Evolutionary conservation across 1,140 invertebrate species (phyloP), one percentile per base, ranked within the genome.

Genomic region (Popillia japonica): DNA sequence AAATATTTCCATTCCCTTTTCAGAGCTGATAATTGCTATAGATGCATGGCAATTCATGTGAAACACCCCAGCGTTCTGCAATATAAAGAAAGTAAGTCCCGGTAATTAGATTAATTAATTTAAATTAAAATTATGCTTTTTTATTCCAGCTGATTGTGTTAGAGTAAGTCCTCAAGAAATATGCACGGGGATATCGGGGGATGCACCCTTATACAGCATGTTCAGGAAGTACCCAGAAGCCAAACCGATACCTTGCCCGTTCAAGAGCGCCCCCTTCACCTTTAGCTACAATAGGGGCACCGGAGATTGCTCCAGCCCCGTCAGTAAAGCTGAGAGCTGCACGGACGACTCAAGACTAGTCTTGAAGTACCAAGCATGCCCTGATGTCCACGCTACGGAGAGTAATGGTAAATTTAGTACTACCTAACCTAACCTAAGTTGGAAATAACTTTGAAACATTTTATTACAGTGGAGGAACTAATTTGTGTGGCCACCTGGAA

Each of bases 401-500:
- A 92, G 91, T 82, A 90, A 90, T 72, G 91, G 92, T 92, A 87
- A 86, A n/a, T n/a, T n/a, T n/a, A n/a, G 86, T 83, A 42, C 4
- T 79, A 17, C 8, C 22, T 77, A n/a, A n/a, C n/a, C n/a, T n/a
- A n/a, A n/a, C n/a, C n/a, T n/a, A n/a, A n/a, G n/a, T n/a, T 34
- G 4, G 27, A 34, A 34, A 34, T 34, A 4, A 34, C 4, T 34
- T 17, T 17, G n/a, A 17, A 55, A 55, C 75, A 81, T 83, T 90
- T n/a, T n/a, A n/a, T n/a, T 89, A 55, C 87, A 96, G 95, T 93
- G 77, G 94, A 96, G 85, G 94, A 95, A 87, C 87, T 96, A 34
- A 90, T 93, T 83, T 96, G 95, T 83, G 87, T 96, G 59, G 95
- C 94, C 0, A 92, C 91, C 14, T 96, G 95, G 95, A 95, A 94